Conservation (phyloP, 2,888 invertebrate species). For the Plagiodera versicolora region DNA sequence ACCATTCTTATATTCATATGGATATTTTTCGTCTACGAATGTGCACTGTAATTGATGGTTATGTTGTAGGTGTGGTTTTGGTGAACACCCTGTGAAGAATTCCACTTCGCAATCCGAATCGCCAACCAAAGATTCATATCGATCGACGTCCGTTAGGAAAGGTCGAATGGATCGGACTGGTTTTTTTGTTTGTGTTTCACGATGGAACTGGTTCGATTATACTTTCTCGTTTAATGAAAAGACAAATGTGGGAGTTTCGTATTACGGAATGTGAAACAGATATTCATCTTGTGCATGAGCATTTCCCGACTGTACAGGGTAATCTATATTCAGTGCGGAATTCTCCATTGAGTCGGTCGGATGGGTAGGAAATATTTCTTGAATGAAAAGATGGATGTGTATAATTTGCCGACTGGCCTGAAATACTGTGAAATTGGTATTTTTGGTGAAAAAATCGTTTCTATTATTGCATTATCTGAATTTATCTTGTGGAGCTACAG, state of each 20-base stretch:
- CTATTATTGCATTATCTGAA: too few species aligned
- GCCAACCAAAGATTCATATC: background rate
- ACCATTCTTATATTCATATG: too few species aligned
- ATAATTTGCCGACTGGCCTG: too few species aligned
- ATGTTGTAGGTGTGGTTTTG: too few species aligned
- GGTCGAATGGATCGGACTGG: background rate
- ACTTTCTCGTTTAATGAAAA: slow-evolving; percentile 1
- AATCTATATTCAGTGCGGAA: background rate
- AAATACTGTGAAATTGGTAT: too few species aligned
- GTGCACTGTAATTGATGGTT: too few species aligned
- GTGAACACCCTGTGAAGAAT: background rate
- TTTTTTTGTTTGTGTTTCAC: background rate
- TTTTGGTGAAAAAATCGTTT: too few species aligned
- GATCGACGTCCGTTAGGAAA: background rate
- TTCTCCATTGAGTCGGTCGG: too few species aligned
- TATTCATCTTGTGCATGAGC: background rate
- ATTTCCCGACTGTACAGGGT: background rate
- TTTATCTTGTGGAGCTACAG: too few species aligned
- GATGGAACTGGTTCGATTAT: background rate
- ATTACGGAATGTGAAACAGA: background rate
- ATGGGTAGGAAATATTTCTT: too few species aligned
- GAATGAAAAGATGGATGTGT: too few species aligned
- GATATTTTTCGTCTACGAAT: too few species aligned
- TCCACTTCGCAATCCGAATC: background rate
- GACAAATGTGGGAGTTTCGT: background rate